Evolutionary conservation across 2,797 vertebrate species (phyloP).

Genomic region (Hydrolagus colliei): DNA sequence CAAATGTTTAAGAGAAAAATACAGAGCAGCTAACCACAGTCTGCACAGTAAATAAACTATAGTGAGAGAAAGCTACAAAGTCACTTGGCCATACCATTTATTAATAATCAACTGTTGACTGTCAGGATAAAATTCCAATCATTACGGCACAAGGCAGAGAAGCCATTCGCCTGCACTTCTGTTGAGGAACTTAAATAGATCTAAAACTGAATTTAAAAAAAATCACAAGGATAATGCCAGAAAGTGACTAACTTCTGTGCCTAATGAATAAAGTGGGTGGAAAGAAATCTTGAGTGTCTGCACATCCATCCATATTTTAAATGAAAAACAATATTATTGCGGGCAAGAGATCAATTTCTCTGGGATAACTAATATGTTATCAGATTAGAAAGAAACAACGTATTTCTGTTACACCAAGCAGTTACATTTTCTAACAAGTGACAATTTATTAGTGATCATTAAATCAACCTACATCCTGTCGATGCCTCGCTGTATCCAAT

Average conservation of each 20-base stretch:
- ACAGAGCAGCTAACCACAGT: background rate
- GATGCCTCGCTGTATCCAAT: no score
- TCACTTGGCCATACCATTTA: background rate
- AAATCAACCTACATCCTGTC: no score
- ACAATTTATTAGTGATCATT: no score
- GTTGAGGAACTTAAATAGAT: background rate
- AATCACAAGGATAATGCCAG: background rate
- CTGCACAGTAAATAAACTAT: background rate
- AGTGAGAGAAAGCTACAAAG: background rate
- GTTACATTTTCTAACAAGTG: background rate
- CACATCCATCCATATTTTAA: no score
- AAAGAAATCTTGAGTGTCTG: no score
- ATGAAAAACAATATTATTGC: no score
- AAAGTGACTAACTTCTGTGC: no score
- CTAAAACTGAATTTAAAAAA: background rate
- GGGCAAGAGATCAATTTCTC: no score
- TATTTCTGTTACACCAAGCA: background rate
- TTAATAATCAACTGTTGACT: background rate
- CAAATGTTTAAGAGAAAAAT: background rate
- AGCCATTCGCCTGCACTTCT: background rate
- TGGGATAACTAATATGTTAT: no score
- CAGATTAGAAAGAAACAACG: no score
- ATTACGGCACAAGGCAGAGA: background rate
- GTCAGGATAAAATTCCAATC: background rate
- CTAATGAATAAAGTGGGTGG: no score